Evolutionary conservation across 2,113 vertebrate genomes (phyloP).

Genomic region (Amia ocellicauda): DNA sequence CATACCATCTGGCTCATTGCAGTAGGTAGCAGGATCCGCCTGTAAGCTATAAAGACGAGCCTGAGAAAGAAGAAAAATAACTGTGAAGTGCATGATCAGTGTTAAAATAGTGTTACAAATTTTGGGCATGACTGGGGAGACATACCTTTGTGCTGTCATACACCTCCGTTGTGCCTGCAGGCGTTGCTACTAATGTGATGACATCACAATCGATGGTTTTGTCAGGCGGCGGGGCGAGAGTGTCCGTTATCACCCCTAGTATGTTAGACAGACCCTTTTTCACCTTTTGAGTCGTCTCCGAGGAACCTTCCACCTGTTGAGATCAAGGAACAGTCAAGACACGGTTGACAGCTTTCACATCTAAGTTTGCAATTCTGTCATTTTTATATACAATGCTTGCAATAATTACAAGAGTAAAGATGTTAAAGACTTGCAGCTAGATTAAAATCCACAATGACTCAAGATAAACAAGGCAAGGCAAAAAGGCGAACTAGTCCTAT

Average conservation of each 20-base stretch:
- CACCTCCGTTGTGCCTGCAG: slow-evolving; percentile 88
- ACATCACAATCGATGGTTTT: slow-evolving; percentile 98
- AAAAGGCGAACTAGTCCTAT: no score
- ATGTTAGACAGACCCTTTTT: slow-evolving; percentile 92
- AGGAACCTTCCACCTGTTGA: slow-evolving; percentile 82
- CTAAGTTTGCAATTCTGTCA: no score
- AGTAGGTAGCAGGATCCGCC: slow-evolving; percentile 96
- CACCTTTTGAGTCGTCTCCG: slow-evolving; percentile 88
- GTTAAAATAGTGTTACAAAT: not conserved
- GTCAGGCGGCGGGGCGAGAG: slow-evolving; percentile 89
- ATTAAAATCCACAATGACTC: no score
- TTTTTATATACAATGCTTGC: no score
- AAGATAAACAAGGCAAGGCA: no score
- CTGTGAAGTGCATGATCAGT: not conserved
- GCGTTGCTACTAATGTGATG: slow-evolving; percentile 91
- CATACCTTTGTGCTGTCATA: slow-evolving; percentile 92
- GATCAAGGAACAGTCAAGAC: not conserved
- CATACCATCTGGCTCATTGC: slow-evolving; percentile 95
- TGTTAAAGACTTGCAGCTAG: no score
- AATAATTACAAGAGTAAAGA: no score
- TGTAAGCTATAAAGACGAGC: slow-evolving; percentile 95
- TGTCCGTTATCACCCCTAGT: slow-evolving; percentile 93
- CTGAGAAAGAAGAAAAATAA: slow-evolving; percentile 54
- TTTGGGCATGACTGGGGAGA: not conserved
- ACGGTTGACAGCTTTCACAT: no score